These are phyloP conservation scores for Muricea muricata DNA, from an alignment of 92 coral and sea anemone genomes.

Conservation along the genomic window DNA sequence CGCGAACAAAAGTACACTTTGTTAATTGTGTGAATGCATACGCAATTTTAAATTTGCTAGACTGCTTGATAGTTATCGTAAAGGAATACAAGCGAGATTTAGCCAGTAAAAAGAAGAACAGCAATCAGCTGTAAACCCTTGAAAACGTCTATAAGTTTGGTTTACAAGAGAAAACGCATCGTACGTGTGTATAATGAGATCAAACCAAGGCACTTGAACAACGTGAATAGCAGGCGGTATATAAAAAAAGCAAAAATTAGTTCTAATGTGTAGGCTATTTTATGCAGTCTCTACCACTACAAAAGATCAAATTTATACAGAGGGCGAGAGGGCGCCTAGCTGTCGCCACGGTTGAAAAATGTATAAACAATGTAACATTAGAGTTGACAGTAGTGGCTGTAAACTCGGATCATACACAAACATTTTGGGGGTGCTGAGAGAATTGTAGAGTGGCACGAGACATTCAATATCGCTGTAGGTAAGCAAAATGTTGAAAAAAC, in stretches of 20 bases:
- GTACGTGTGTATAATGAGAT: background rate
- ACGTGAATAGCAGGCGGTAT: constrained; percentile 19
- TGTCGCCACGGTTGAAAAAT: constrained; percentile 51
- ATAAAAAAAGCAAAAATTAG: background rate
- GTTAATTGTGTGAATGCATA: background rate
- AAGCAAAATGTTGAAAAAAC: constrained; percentile 39
- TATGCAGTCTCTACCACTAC: constrained; percentile 24
- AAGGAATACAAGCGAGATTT: background rate
- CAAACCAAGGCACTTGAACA: background rate
- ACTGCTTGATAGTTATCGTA: background rate
- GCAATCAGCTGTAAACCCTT: constrained; percentile 39
- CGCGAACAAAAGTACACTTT: background rate
- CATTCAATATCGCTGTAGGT: constrained; percentile 53
- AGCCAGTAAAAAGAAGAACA: background rate
- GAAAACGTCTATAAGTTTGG: background rate
- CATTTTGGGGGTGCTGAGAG: constrained; percentile 55
- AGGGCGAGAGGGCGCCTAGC: constrained; percentile 57
- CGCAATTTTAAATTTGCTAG: background rate
- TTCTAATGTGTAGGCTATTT: constrained; percentile 34
- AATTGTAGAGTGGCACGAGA: constrained; percentile 55
- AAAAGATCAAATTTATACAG: constrained; percentile 51
- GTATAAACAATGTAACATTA: constrained; percentile 48
- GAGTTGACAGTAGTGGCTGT: constrained; percentile 32
- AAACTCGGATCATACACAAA: constrained; percentile 42
- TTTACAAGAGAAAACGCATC: background rate